Evolutionary conservation across 2,797 vertebrate species (phyloP).

Genomic region (Tinamus major): DNA sequence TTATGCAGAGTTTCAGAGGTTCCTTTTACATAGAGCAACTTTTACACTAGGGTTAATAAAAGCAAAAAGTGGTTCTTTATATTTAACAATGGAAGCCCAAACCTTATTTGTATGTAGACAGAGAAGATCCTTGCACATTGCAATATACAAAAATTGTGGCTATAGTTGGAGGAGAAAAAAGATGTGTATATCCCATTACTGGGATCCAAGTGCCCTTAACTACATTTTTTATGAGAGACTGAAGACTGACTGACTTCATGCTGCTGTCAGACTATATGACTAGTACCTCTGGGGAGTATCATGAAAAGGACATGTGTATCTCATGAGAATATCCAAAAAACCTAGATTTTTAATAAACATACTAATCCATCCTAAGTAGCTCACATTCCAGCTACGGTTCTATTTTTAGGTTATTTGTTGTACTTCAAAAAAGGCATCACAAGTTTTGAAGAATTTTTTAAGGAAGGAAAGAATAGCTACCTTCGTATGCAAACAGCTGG

Average conservation of each 20-base stretch:
- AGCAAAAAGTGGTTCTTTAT: background rate
- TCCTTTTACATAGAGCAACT: background rate
- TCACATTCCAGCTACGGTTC: slow-evolving; percentile 14
- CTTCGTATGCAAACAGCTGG: background rate
- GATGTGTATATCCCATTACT: background rate
- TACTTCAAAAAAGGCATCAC: background rate
- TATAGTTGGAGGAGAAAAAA: background rate
- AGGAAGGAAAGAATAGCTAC: background rate
- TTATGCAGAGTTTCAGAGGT: background rate
- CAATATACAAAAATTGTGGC: background rate
- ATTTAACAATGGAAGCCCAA: background rate
- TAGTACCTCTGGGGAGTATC: slow-evolving; percentile 19
- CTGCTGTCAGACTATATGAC: background rate
- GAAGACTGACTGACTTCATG: background rate
- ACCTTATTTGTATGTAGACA: background rate
- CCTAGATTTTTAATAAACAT: slow-evolving; percentile 27
- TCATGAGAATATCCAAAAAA: slow-evolving; percentile 6
- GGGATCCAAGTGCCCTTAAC: background rate
- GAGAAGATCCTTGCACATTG: background rate
- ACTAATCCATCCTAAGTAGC: slow-evolving; percentile 38
- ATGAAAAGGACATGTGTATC: slow-evolving; percentile 38
- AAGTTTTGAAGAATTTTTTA: background rate
- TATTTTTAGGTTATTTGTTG: slow-evolving; percentile 46
- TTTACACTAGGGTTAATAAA: background rate
- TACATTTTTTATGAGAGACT: background rate